These are phyloP conservation scores for Melanotaenia boesemani DNA, from an alignment of 2,797 vertebrate species.

Conservation along the genomic window DNA sequence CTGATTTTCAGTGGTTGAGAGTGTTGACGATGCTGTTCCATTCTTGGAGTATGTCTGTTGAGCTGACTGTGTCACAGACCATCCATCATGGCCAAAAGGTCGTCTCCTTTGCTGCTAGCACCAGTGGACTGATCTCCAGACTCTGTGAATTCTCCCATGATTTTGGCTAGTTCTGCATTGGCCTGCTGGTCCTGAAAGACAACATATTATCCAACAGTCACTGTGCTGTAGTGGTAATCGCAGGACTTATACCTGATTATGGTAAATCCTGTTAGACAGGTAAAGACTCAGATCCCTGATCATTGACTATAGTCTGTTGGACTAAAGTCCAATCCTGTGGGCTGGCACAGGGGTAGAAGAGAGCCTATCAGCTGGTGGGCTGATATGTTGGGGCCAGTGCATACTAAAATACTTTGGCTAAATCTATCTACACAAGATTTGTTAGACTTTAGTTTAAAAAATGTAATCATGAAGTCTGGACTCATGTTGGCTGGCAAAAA, in stretches of 20 bases:
- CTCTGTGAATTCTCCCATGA: slow-evolving; percentile 92
- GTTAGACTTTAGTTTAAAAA: not conserved
- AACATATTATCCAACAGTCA: slow-evolving; percentile 51
- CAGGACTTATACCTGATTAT: slow-evolving; percentile 33
- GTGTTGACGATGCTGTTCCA: slow-evolving; percentile 8
- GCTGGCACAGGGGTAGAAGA: slow-evolving; percentile 24
- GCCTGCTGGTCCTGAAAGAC: slow-evolving; percentile 88
- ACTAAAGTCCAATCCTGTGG: slow-evolving; percentile 1
- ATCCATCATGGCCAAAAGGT: slow-evolving; percentile 97
- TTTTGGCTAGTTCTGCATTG: slow-evolving; percentile 89
- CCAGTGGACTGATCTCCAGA: slow-evolving; percentile 74
- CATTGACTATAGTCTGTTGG: slow-evolving; percentile 27
- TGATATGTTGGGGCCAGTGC: not conserved
- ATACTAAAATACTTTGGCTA: not conserved
- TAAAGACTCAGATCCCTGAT: slow-evolving; percentile 37
- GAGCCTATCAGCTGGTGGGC: not conserved
- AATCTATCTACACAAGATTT: not conserved
- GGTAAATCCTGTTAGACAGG: slow-evolving; percentile 52
- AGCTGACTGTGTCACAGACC: slow-evolving; percentile 80
- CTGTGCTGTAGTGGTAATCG: slow-evolving; percentile 15
- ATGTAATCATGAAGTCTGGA: not conserved
- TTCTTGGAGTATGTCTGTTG: slow-evolving; percentile 25
- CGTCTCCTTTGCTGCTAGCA: slow-evolving; percentile 90
- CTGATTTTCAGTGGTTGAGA: slow-evolving; percentile 33
- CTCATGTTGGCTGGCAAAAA: not conserved